phyloP scores from a whole-genome alignment of 2,113 vertebrate species.

The Tenrec ecaudatus region DNA sequence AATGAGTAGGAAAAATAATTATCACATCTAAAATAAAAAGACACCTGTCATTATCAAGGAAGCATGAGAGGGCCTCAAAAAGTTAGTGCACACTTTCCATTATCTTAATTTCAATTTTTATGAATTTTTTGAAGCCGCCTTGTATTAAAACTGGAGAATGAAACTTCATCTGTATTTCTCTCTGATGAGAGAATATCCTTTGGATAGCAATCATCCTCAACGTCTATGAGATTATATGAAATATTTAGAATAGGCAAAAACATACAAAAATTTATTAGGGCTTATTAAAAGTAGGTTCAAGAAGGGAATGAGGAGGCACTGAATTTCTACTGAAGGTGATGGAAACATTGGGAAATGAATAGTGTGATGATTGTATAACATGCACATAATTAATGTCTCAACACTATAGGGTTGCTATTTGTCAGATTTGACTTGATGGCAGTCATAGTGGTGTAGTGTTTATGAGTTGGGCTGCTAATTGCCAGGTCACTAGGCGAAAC shows the following conservation, averaged over 20 bases:
- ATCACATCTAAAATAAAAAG: neutral
- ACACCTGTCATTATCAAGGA: neutral
- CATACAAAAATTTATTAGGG: neutral
- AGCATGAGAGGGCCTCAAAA: too few relatives aligned
- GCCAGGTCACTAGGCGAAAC: too few relatives aligned
- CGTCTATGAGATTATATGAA: neutral
- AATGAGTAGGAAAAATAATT: constrained; percentile 40
- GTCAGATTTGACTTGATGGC: too few relatives aligned
- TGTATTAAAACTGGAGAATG: constrained; percentile 42
- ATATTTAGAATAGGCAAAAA: neutral
- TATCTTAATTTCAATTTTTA: too few relatives aligned
- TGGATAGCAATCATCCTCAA: constrained; percentile 8
- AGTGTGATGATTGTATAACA: neutral
- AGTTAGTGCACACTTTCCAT: too few relatives aligned
- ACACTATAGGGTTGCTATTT: too few relatives aligned
- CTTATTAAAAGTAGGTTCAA: neutral
- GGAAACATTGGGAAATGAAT: too few relatives aligned
- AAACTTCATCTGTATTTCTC: constrained; percentile 48
- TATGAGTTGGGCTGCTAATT: too few relatives aligned
- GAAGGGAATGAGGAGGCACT: neutral
- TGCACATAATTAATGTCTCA: neutral
- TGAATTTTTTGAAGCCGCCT: too few relatives aligned
- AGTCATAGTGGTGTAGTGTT: too few relatives aligned
- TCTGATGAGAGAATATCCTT: neutral
- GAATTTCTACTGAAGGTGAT: neutral